These are phyloP conservation scores for Myotis vivesi DNA, from an alignment of 2,797 vertebrate species.

Conservation along the genomic window DNA sequence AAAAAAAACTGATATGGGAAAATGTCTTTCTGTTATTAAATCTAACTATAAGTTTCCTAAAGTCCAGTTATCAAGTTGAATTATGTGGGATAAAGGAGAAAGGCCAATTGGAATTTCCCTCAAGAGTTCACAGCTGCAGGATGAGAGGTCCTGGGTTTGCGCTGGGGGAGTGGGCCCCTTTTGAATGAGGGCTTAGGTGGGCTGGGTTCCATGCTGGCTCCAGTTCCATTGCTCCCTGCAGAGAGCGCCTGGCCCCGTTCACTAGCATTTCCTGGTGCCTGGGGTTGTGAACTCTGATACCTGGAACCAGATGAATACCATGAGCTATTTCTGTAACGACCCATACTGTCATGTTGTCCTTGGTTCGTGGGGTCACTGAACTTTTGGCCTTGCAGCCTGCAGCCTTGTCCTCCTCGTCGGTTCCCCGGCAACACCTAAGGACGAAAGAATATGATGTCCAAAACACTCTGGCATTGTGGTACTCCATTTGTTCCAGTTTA, in stretches of 20 bases:
- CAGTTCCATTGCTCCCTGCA: slow-evolving; percentile 76
- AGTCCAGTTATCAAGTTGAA: slow-evolving; percentile 73
- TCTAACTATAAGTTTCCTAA: slow-evolving; percentile 78
- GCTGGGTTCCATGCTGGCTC: slow-evolving; percentile 70
- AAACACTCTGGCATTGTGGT: not conserved
- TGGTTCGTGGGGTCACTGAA: slow-evolving; percentile 84
- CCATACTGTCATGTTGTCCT: slow-evolving; percentile 74
- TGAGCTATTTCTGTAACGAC: slow-evolving; percentile 81
- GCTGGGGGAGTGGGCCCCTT: slow-evolving; percentile 89
- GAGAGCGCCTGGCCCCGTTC: slow-evolving; percentile 64
- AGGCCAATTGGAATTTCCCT: slow-evolving; percentile 58
- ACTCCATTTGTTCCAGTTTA: not conserved
- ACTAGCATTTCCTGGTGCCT: slow-evolving; percentile 65
- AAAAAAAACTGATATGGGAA: slow-evolving; percentile 88
- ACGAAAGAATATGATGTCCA: slow-evolving; percentile 44
- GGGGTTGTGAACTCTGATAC: slow-evolving; percentile 78
- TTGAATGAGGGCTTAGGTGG: slow-evolving; percentile 77
- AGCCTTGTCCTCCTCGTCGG: slow-evolving; percentile 88
- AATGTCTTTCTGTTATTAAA: slow-evolving; percentile 86
- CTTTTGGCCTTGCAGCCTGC: slow-evolving; percentile 86
- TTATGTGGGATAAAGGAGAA: slow-evolving; percentile 50
- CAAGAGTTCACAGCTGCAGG: slow-evolving; percentile 77
- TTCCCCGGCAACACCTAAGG: slow-evolving; percentile 89
- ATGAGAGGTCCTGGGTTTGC: slow-evolving; percentile 88
- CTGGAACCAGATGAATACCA: slow-evolving; percentile 81